Evolutionary conservation across 2,113 vertebrate species (phyloP), one percentile per base, ranked within the genome.

Genomic region (Desmodus rotundus): DNA sequence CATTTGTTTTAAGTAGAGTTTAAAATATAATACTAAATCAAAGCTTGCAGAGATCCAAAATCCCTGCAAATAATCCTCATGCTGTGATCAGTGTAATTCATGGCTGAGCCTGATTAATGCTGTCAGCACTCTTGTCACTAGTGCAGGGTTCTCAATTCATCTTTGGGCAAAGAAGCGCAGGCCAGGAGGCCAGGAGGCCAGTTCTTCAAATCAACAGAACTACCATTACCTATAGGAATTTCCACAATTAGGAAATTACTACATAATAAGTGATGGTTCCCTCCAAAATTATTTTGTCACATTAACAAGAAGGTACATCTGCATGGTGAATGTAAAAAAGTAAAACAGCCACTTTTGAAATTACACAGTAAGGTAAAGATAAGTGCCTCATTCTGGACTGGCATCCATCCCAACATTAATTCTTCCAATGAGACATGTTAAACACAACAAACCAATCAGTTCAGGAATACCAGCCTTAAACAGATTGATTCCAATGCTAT

Each of bases 161-260:
- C 97, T 98, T 96, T 96, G 87, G 95, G 96, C 96, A 97, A 97
- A 95, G 96, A 95, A 95, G 96, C 94, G 95, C 33, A 89, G 95
- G 73, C 61, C 36, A 95, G 82, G 85, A 22, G 67, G 92, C 96
- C 97, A 98, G 97, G 78, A 31, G 68, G 92, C 94, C 97, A 98
- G 97, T 97, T 98, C 98, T 98, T 98, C 94, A 94, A 90, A 97
- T 97, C 98, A 98, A 95, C 63, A 92, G 95, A 97, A 98, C 97
- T 96, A 95, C 94, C 96, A 96, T 95, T 90, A 94, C 61, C 87
- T 88, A 76, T 54, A 74, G 92, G 63, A 83, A 87, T 93, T 96
- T 93, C 80, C 87, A 81, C 87, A 92, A 96, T 97, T 94, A 96
- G 94, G 77, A 96, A 96, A 89, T 77, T 74, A 92, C 68, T 65